Conservation (phyloP, 2,113 vertebrate genomes). For the Ailurus styani region DNA sequence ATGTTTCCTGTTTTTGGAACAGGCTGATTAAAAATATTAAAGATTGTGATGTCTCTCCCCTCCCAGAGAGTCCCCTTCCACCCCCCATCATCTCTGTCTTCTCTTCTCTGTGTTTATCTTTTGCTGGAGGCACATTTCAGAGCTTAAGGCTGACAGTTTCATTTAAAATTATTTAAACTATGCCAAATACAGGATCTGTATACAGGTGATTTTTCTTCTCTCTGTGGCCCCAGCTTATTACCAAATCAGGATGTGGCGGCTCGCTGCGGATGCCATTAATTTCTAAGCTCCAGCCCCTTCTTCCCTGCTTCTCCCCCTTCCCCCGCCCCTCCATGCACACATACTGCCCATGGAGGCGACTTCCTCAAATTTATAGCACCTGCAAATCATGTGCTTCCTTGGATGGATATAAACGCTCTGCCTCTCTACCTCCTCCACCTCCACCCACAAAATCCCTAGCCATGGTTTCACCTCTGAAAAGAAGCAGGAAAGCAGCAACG, state of each 20-base stretch:
- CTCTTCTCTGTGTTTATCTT: slow-evolving; percentile 60
- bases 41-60: not conserved
- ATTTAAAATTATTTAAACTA: slow-evolving; percentile 72
- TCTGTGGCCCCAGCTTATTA: slow-evolving; percentile 20
- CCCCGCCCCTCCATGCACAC: not conserved
- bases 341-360: not conserved
- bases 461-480: not conserved
- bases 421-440: not conserved
- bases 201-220: slow-evolving; percentile 61
- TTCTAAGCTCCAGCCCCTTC: slow-evolving; percentile 45
- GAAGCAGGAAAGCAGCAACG: not conserved
- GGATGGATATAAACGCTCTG: not conserved
- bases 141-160: slow-evolving; percentile 72
- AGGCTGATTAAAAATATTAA: slow-evolving; percentile 59
- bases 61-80: not conserved
- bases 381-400: not conserved
- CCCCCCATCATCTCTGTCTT: not conserved
- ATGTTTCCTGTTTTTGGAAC: slow-evolving; percentile 1
- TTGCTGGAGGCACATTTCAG: slow-evolving; percentile 47
- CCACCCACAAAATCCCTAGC: not conserved
- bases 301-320: not conserved
- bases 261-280: slow-evolving; percentile 70
- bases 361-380: not conserved
- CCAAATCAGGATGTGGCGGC: not conserved
- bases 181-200: not conserved